Evolutionary conservation across 2,797 vertebrate species (phyloP).

Genomic region (Pseudotriccus pelzelni): DNA sequence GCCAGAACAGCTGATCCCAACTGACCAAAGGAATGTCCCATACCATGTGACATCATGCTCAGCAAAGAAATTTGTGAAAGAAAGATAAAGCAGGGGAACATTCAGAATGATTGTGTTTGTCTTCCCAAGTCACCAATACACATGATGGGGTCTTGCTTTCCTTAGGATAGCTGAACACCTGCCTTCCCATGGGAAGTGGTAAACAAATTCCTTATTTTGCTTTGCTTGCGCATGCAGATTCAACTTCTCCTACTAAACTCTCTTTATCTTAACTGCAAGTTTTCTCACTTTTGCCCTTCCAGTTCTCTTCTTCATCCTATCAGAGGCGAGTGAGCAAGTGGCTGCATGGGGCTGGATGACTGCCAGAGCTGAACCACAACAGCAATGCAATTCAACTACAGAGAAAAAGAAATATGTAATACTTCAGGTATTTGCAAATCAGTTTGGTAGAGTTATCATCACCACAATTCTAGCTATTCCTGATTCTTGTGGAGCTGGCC

Average conservation of each 20-base stretch:
- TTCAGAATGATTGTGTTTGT: neutral
- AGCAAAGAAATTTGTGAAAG: neutral
- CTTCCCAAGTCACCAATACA: rapidly evolving
- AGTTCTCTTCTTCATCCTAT: neutral
- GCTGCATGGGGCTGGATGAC: rapidly evolving
- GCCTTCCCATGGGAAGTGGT: rapidly evolving
- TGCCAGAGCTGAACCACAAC: neutral
- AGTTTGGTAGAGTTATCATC: neutral
- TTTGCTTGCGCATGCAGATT: rapidly evolving
- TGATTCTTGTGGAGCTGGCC: neutral
- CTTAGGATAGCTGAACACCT: neutral
- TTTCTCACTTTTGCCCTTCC: neutral
- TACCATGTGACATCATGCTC: neutral
- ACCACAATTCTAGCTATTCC: neutral
- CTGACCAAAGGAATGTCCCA: neutral
- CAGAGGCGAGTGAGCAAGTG: neutral
- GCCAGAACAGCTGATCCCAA: neutral
- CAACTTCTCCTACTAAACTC: neutral
- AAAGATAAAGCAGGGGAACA: neutral
- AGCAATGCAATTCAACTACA: neutral
- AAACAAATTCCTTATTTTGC: neutral
- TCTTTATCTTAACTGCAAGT: neutral
- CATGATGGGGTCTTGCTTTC: neutral
- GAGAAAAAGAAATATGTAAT: neutral
- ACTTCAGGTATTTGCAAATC: neutral